These are phyloP conservation scores for Choreutis nemorana DNA, from an alignment of 2,888 invertebrate genomes.

Conservation along the genomic window DNA sequence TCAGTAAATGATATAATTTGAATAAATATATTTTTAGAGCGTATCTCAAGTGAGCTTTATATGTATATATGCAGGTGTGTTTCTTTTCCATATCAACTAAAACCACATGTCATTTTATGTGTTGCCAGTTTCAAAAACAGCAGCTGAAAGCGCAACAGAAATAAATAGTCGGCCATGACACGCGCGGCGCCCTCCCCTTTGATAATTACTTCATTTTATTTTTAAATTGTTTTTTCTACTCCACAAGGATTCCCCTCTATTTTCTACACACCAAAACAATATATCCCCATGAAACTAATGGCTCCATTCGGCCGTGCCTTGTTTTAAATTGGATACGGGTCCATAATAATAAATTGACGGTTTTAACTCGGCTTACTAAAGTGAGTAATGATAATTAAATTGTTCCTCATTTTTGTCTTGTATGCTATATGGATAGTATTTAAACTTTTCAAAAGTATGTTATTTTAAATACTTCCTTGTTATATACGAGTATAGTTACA, in stretches of 20 bases:
- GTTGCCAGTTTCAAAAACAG: slow-evolving; percentile 25
- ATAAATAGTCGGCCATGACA: slow-evolving; percentile 57
- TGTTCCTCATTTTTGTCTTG: slow-evolving; percentile 44
- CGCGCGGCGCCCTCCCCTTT: slow-evolving; percentile 57
- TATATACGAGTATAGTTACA: too few relatives aligned
- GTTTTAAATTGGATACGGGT: slow-evolving; percentile 67
- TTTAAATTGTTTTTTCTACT: slow-evolving; percentile 65
- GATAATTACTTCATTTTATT: slow-evolving; percentile 65
- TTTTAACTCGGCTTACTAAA: slow-evolving; percentile 50
- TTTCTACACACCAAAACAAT: slow-evolving; percentile 52
- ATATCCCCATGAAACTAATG: slow-evolving; percentile 32
- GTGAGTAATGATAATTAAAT: slow-evolving; percentile 63
- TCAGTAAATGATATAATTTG: too few relatives aligned
- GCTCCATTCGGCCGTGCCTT: slow-evolving; percentile 54
- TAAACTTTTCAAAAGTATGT: too few relatives aligned
- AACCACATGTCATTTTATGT: slow-evolving; percentile 40
- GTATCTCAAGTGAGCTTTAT: too few relatives aligned
- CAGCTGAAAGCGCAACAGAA: slow-evolving; percentile 51
- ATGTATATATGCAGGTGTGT: too few relatives aligned
- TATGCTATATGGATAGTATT: too few relatives aligned
- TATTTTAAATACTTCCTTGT: too few relatives aligned
- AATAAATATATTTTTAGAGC: too few relatives aligned
- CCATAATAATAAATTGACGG: slow-evolving; percentile 64
- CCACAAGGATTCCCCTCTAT: slow-evolving; percentile 56
- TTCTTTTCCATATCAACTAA: too few relatives aligned